Percentiles rank a stretch among this genome's conserved stretches.
phyloP scores from a whole-genome alignment of 2,113 vertebrate genomes.

The Alligator sinensis region DNA sequence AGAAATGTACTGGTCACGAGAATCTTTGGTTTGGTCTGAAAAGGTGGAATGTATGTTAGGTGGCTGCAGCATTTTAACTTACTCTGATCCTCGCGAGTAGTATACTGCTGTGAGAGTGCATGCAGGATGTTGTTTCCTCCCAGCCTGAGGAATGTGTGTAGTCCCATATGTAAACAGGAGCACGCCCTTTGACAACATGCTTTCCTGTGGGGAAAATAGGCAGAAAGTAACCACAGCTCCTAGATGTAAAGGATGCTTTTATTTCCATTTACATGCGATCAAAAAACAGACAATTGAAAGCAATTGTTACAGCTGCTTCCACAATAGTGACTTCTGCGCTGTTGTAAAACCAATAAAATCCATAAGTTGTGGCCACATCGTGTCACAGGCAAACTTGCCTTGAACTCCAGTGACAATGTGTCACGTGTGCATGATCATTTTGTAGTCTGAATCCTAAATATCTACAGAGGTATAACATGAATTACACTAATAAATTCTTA shows the following conservation, averaged over 20 bases:
- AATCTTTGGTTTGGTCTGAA: background rate
- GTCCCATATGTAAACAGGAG: conserved; percentile 30
- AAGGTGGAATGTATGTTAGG: background rate
- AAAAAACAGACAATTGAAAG: no score
- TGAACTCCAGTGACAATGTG: background rate
- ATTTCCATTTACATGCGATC: no score
- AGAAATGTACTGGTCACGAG: background rate
- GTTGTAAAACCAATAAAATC: background rate
- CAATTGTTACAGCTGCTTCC: background rate
- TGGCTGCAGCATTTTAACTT: background rate
- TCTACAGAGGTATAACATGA: conserved; percentile 16
- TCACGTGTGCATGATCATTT: background rate
- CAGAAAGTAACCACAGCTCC: background rate
- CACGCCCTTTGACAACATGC: conserved; percentile 53
- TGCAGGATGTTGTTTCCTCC: conserved; percentile 10
- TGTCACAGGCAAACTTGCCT: background rate
- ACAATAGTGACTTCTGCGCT: background rate
- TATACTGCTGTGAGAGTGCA: background rate
- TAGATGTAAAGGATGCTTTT: background rate
- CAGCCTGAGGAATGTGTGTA: background rate
- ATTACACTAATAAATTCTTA: conserved; percentile 8
- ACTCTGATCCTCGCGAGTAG: background rate
- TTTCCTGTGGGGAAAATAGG: background rate
- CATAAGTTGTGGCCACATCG: background rate
- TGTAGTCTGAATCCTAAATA: background rate